phyloP scores from a whole-genome alignment of 2,113 vertebrate species.

The Neodon shergylaensis region DNA sequence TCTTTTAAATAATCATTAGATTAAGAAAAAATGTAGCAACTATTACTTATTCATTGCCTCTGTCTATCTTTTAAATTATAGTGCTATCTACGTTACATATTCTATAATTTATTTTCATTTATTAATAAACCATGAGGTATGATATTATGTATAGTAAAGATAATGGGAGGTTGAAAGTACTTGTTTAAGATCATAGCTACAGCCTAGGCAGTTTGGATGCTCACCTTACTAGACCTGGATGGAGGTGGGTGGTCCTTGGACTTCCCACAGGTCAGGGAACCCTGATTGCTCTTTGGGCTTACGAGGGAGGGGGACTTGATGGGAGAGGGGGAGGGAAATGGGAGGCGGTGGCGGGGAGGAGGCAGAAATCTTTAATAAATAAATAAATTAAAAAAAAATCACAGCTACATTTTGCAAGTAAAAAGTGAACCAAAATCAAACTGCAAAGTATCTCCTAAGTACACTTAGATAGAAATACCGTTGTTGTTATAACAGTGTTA shows the following conservation, averaged over 20 bases:
- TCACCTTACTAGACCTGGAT: too few species aligned
- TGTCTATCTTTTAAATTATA: conserved; percentile 32
- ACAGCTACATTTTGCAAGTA: conserved; percentile 38
- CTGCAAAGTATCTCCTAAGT: conserved; percentile 31
- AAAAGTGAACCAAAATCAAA: conserved; percentile 9
- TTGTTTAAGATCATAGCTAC: conserved; percentile 45
- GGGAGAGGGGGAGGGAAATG: too few species aligned
- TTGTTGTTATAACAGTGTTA: background rate
- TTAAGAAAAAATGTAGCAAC: conserved; percentile 21
- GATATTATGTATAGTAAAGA: conserved; percentile 7
- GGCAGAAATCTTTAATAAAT: too few species aligned
- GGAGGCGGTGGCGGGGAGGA: too few species aligned
- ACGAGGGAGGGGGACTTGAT: too few species aligned
- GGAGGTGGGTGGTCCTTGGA: too few species aligned
- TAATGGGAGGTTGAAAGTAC: conserved; percentile 31
- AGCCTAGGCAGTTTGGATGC: background rate
- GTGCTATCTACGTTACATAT: conserved; percentile 32
- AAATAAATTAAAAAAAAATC: background rate
- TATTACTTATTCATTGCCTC: background rate
- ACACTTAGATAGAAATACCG: conserved; percentile 30
- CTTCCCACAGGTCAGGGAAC: too few species aligned
- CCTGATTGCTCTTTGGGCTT: too few species aligned
- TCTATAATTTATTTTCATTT: conserved; percentile 45
- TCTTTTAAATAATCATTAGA: conserved; percentile 48
- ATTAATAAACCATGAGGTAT: conserved; percentile 48